Evolutionary conservation across 2,797 vertebrate species (phyloP), one percentile per base, ranked within the genome.

Genomic region (Sebastes nivosus): DNA sequence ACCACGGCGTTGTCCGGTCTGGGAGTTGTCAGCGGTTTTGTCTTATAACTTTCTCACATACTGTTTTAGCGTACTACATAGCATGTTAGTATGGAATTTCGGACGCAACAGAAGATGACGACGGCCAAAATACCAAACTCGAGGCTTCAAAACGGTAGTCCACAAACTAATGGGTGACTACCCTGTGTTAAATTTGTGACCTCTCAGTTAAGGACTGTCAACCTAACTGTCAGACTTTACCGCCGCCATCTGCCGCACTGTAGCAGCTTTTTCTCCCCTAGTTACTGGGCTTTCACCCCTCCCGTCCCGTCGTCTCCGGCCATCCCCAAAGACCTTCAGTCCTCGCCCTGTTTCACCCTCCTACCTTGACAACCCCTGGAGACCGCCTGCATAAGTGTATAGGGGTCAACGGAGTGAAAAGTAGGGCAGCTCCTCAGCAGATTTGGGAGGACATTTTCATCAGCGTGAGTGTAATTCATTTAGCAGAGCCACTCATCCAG

Each of bases 371-470:
- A 29, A 70, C 77, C 79, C 80, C 85, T 66, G 67, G 83, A 80
- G 75, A 76, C 64, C 4, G 64, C 25, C 75, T 81, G 71, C 25
- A 25, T 20, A 72, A 82, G 76, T 75, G 68, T 80, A 75, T 50
- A 65, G 68, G 72, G 83, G 75, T 54, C 20, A 83, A 65, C 25
- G 2, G 69, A 83, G 38, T 86, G 84, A 88, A 90, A 94, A 92
- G 86, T 88, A 92, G 91, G 92, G 72, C 89, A 89, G 89, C 79
- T 74, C 70, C 80, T 72, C 72, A 22, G 82, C 84, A 93, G 66
- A 92, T 90, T 89, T 81, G 25, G 74, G 54, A 80, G 78, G 81
- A 92, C 83, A 54, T 89, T 92, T 92, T 87, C 81, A 93, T 90
- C 86, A 89, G 88, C 27, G 8, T 57, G 86, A 86, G 82, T 75